Evolutionary conservation across 2,888 invertebrate genomes (phyloP).

Genomic region (Schrankia costaestrigalis): DNA sequence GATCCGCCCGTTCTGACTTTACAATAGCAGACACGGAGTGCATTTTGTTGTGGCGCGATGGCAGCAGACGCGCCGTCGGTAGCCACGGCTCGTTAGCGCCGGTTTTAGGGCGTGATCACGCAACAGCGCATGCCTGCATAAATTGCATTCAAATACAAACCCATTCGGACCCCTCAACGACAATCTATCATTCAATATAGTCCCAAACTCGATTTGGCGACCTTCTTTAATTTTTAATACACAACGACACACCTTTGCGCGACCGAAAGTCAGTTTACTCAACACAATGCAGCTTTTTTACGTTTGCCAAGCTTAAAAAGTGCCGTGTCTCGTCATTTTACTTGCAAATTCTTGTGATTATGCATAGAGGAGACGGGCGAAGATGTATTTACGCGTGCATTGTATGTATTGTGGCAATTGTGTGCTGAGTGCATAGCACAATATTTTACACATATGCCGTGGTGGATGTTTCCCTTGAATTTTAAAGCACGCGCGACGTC

Average conservation of each 20-base stretch:
- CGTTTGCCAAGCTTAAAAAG: conserved; percentile 70
- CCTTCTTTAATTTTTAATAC: conserved; percentile 59
- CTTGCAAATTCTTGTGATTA: conserved; percentile 75
- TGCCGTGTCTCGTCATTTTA: conserved; percentile 66
- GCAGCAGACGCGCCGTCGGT: conserved; percentile 4
- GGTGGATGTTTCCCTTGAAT: conserved; percentile 43
- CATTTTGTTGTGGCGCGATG: background rate
- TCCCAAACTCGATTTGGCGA: conserved; percentile 36
- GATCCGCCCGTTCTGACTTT: too few relatives aligned
- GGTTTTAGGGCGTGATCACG: conserved; percentile 76
- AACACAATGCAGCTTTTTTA: conserved; percentile 61
- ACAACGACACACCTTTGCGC: conserved; percentile 31
- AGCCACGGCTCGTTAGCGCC: conserved; percentile 62
- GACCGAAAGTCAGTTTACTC: conserved; percentile 41
- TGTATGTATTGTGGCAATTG: conserved; percentile 68
- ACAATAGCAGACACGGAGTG: conserved; percentile 3
- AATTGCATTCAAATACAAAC: conserved; percentile 61
- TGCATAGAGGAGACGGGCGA: conserved; percentile 65
- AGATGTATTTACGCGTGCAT: conserved; percentile 71
- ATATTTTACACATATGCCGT: conserved; percentile 16
- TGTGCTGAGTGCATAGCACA: conserved; percentile 33
- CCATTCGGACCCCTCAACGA: conserved; percentile 40
- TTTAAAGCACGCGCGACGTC: conserved; percentile 44
- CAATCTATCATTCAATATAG: conserved; percentile 27
- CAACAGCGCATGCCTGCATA: conserved; percentile 73